phyloP scores from a whole-genome alignment of 2,888 invertebrate species.

The Pyrochroa serraticornis region DNA sequence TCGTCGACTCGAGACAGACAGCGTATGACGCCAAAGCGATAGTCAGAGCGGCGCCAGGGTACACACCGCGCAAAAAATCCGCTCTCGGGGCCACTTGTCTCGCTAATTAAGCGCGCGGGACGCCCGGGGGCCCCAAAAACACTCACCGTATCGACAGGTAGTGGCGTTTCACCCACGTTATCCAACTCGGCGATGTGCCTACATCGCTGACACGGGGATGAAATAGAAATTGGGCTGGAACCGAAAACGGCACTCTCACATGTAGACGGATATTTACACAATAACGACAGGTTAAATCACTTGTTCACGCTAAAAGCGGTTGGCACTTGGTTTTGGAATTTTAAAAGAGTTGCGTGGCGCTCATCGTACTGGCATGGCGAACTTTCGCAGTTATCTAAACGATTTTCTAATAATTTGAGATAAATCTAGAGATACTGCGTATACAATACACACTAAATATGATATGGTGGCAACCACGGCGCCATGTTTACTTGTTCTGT shows the following conservation, averaged over 20 bases:
- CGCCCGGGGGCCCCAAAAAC: slow-evolving; percentile 2
- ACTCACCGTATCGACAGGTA: slow-evolving; percentile 41
- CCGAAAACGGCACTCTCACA: not conserved
- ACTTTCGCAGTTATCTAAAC: slow-evolving; percentile 46
- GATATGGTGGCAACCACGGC: slow-evolving; percentile 59
- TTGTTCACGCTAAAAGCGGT: not conserved
- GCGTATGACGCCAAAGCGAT: slow-evolving; percentile 60
- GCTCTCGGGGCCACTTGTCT: slow-evolving; percentile 26
- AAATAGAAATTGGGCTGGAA: not conserved
- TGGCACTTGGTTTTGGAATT: slow-evolving; percentile 42
- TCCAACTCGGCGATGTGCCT: slow-evolving; percentile 1
- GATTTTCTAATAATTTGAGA: slow-evolving; percentile 44
- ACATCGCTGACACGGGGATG: not conserved
- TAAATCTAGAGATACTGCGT: slow-evolving; percentile 53
- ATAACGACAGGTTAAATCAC: too few species aligned
- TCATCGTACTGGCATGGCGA: slow-evolving; percentile 25
- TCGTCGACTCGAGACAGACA: slow-evolving; percentile 53
- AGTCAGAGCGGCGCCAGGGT: slow-evolving; percentile 59
- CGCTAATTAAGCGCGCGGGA: not conserved
- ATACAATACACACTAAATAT: slow-evolving; percentile 56
- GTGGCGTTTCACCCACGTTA: slow-evolving; percentile 40
- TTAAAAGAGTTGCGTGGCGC: slow-evolving; percentile 39
- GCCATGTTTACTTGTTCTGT: slow-evolving; percentile 58
- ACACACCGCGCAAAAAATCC: slow-evolving; percentile 57
- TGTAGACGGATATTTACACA: too few species aligned